These are phyloP conservation scores for Gyps fulvus DNA, from an alignment of 2,113 vertebrate species.

Conservation along the genomic window DNA sequence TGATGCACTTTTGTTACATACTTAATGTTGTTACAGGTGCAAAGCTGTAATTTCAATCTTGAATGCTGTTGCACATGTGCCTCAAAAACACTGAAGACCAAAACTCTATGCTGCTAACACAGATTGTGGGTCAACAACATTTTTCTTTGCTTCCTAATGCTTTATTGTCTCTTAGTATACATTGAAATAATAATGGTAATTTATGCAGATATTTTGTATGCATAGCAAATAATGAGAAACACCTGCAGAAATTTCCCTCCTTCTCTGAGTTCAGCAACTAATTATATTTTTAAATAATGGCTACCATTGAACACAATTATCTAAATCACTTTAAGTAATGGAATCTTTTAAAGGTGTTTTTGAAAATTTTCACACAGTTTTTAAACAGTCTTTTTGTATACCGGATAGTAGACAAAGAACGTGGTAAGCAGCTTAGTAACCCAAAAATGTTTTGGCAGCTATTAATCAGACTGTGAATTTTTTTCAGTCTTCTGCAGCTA, in stretches of 20 bases:
- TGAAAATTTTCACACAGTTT: conserved; percentile 78
- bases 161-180: conserved; percentile 85
- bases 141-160: conserved; percentile 83
- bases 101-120: conserved; percentile 75
- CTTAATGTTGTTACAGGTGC: conserved; percentile 82
- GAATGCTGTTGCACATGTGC: conserved; percentile 71
- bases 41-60: conserved; percentile 80
- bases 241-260: conserved; percentile 90
- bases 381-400: conserved; percentile 77
- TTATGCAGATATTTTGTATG: conserved; percentile 87
- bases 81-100: conserved; percentile 75
- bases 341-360: conserved; percentile 92
- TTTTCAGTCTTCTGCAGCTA: neutral
- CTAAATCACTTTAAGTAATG: conserved; percentile 92
- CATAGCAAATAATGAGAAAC: conserved; percentile 88
- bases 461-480: conserved; percentile 1
- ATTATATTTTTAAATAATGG: conserved; percentile 98
- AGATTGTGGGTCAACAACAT: conserved; percentile 87
- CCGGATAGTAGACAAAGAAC: conserved; percentile 66
- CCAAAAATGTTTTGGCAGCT: conserved; percentile 55
- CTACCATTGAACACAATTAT: conserved; percentile 91
- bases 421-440: conserved; percentile 61
- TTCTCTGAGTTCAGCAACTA: conserved; percentile 91
- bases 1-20: conserved; percentile 66
- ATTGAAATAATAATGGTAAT: conserved; percentile 87